Percentiles rank a stretch among this genome's conserved stretches.
Conservation (phyloP, 2,888 invertebrate genomes). For the Cephus pygmeus region DNA sequence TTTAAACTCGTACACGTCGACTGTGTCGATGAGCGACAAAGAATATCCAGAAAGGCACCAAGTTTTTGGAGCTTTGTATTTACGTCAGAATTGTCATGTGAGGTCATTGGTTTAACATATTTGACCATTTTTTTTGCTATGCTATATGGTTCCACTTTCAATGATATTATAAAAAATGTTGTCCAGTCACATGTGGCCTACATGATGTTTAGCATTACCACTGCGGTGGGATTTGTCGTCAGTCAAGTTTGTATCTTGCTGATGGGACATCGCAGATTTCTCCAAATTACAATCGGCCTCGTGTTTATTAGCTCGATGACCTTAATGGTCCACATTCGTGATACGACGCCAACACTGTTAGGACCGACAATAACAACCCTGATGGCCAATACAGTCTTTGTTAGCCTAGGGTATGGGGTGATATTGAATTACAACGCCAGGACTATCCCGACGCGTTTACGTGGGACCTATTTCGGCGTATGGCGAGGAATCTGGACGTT, state of each 20-base stretch:
- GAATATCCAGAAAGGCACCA: slow-evolving; percentile 26
- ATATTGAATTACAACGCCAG: slow-evolving; percentile 35
- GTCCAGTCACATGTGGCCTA: slow-evolving; percentile 25
- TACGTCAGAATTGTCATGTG: slow-evolving; percentile 33
- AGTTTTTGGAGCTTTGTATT: slow-evolving; percentile 26
- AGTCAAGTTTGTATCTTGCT: slow-evolving; percentile 33
- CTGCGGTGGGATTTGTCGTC: slow-evolving; percentile 27
- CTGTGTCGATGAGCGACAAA: slow-evolving; percentile 21
- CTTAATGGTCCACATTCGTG: slow-evolving; percentile 28
- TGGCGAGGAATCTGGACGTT: slow-evolving; percentile 30
- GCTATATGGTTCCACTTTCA: slow-evolving; percentile 32
- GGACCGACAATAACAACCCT: slow-evolving; percentile 34
- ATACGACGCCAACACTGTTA: slow-evolving; percentile 24
- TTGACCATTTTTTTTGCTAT: slow-evolving; percentile 30
- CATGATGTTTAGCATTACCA: slow-evolving; percentile 13
- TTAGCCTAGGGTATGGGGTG: slow-evolving; percentile 34
- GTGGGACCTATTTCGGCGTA: slow-evolving; percentile 34
- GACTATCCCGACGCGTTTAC: slow-evolving; percentile 34
- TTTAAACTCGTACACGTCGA: slow-evolving; percentile 27
- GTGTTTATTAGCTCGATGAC: slow-evolving; percentile 30
- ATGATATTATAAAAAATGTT: slow-evolving; percentile 25
- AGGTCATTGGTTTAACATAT: slow-evolving; percentile 33
- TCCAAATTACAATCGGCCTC: slow-evolving; percentile 29
- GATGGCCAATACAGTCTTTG: slow-evolving; percentile 28
- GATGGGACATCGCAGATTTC: slow-evolving; percentile 34